Conservation (phyloP, 2,113 vertebrate species). For the Dromas ardeola region DNA sequence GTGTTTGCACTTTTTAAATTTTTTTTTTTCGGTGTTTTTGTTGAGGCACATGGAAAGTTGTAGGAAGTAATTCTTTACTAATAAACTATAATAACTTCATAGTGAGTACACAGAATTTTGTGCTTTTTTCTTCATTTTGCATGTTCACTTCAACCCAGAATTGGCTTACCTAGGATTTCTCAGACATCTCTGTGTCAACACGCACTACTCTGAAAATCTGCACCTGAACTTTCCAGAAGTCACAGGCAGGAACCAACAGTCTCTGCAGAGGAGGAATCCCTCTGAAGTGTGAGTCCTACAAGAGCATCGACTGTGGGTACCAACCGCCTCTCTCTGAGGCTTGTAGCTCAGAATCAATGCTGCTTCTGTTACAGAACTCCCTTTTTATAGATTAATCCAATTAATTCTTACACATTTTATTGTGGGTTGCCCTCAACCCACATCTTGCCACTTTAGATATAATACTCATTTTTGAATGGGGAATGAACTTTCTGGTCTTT, state of each 20-base stretch:
- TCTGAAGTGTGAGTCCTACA: neutral
- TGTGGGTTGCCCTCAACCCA: neutral
- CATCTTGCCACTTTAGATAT: neutral
- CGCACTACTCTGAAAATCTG: neutral
- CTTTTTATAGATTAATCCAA: neutral
- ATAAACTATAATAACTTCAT: neutral
- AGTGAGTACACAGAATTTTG: neutral
- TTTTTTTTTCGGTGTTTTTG: neutral
- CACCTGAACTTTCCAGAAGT: neutral
- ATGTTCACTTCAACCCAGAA: neutral
- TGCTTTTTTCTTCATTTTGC: neutral
- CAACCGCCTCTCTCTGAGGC: neutral
- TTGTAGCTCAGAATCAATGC: fast-evolving
- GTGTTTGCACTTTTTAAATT: neutral
- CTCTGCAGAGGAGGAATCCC: neutral
- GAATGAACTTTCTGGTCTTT: neutral
- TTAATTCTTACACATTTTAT: neutral
- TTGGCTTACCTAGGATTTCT: neutral
- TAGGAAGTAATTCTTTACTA: neutral
- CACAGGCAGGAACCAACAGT: neutral
- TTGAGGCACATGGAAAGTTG: neutral
- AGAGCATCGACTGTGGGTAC: fast-evolving
- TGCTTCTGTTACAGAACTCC: neutral
- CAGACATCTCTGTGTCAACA: neutral
- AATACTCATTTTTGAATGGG: neutral